Conservation (phyloP, 2,888 invertebrate species). For the Muschampia staudingeri region DNA sequence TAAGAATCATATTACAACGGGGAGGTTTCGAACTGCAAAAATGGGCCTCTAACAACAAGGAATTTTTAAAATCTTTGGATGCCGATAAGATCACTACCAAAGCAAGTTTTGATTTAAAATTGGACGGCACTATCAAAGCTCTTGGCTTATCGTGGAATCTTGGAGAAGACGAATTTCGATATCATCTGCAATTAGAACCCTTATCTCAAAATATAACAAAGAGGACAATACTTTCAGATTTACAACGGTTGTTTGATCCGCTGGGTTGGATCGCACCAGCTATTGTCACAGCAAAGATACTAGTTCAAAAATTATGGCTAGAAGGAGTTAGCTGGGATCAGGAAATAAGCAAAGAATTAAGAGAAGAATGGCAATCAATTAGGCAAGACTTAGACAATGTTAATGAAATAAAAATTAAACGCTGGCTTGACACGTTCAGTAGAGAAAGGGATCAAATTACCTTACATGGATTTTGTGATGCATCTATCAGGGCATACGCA, state of each 20-base stretch:
- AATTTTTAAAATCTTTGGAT: slow-evolving; percentile 50
- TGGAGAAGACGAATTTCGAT: slow-evolving; percentile 63
- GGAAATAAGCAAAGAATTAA: slow-evolving; percentile 33
- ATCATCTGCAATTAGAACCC: slow-evolving; percentile 51
- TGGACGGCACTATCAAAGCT: slow-evolving; percentile 61
- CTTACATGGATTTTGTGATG: slow-evolving; percentile 64
- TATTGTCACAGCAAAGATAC: slow-evolving; percentile 65
- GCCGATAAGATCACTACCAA: slow-evolving; percentile 34
- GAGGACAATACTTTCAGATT: slow-evolving; percentile 64
- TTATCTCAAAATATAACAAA: slow-evolving; percentile 63
- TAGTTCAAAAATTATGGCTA: slow-evolving; percentile 67
- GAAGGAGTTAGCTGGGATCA: slow-evolving; percentile 49
- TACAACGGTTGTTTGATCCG: slow-evolving; percentile 62
- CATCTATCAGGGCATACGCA: slow-evolving; percentile 63
- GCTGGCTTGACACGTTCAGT: slow-evolving; percentile 49
- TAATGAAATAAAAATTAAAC: slow-evolving; percentile 35
- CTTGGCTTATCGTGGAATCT: slow-evolving; percentile 65
- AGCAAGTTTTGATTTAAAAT: slow-evolving; percentile 48
- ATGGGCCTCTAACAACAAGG: slow-evolving; percentile 62
- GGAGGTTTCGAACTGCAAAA: slow-evolving; percentile 63
- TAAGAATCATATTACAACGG: slow-evolving; percentile 37
- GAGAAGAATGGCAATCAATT: slow-evolving; percentile 53
- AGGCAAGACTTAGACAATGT: slow-evolving; percentile 41
- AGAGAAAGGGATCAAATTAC: slow-evolving; percentile 28
- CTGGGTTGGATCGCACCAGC: slow-evolving; percentile 67